Conservation (phyloP, 2,113 vertebrate genomes). For the Clarias gariepinus region DNA sequence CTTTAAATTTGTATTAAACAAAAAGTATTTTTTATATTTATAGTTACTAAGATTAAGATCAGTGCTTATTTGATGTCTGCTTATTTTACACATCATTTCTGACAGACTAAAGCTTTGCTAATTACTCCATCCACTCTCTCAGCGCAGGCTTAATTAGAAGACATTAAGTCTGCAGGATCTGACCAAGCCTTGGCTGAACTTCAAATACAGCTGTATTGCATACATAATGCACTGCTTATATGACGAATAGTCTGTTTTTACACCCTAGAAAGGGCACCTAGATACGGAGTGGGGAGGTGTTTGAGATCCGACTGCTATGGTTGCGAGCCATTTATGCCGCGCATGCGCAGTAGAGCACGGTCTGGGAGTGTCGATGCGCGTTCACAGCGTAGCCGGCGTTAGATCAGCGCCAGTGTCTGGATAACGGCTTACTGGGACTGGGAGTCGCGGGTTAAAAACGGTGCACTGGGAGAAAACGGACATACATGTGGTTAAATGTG, state of each 20-base stretch:
- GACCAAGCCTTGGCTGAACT: not conserved
- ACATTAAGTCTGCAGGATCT: constrained; percentile 6
- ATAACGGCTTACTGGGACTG: constrained; percentile 50
- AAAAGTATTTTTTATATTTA: not conserved
- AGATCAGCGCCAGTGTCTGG: constrained; percentile 45
- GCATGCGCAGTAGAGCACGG: constrained; percentile 66
- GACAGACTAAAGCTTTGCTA: not conserved
- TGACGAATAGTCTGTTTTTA: not conserved
- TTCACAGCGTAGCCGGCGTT: constrained; percentile 51
- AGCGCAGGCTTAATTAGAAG: constrained; percentile 7
- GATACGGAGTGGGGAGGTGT: not conserved
- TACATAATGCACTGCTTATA: not conserved
- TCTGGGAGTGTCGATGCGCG: constrained; percentile 71
- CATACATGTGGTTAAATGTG: not conserved
- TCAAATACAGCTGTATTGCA: not conserved
- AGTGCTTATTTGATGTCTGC: not conserved
- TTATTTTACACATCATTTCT: not conserved
- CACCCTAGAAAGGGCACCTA: constrained; percentile 14
- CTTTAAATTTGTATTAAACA: not conserved
- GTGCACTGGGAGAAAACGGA: constrained; percentile 5
- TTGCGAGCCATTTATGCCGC: constrained; percentile 1
- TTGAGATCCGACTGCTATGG: not conserved
- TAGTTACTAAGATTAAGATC: not conserved
- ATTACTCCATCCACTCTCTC: not conserved
- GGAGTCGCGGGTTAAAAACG: constrained; percentile 25